Base-by-base conservation (phyloP, 2,888 invertebrate species). In the Helicoverpa assulta region DNA sequence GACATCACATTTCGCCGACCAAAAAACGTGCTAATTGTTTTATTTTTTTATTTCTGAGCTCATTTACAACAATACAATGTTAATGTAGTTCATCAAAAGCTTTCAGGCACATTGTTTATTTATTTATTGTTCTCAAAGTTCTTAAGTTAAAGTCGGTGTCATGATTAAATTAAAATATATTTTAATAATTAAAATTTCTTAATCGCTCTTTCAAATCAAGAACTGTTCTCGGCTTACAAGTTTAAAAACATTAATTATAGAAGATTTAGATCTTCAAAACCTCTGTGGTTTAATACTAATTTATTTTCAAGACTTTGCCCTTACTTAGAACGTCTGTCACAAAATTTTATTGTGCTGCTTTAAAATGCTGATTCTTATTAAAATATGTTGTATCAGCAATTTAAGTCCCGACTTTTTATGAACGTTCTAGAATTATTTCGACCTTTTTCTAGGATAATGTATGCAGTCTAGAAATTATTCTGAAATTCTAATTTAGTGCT, bases 381-480 rank as follows among this genome's bases (percentile, higher is more conserved):
- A 47, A 77, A 54, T 70, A 33, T 70, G 40, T 69, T 58, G n/a
- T 65, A 66, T 60, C 58, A 67, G 61, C 61, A 47, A 62, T 79
- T 67, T 73, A 33, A 51, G 43, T 19, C 1, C 52, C 56, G 70
- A 54, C 58, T 37, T 53, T 47, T 66, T 56, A 70, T 79, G 70
- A 65, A 53, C 37, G 43, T 60, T n/a, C 47, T 37, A 59, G 40
- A 58, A 65, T 52, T 64, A 53, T 65, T 55, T 52, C 53, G 57
- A 69, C 64, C 52, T 79, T 76, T 47, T 60, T 54, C 64, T 79
- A 55, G 62, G 64, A 21, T 69, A 79, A 69, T 74, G 12, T 61
- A 69, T 61, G 51, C 66, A 16, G 33, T 14, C 52, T 60, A 54
- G 54, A 76, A 76, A 76, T 76, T 80, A 76, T 80, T 70, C 77